Conservation (phyloP, 2,113 vertebrate genomes). For the Xiphophorus hellerii region DNA sequence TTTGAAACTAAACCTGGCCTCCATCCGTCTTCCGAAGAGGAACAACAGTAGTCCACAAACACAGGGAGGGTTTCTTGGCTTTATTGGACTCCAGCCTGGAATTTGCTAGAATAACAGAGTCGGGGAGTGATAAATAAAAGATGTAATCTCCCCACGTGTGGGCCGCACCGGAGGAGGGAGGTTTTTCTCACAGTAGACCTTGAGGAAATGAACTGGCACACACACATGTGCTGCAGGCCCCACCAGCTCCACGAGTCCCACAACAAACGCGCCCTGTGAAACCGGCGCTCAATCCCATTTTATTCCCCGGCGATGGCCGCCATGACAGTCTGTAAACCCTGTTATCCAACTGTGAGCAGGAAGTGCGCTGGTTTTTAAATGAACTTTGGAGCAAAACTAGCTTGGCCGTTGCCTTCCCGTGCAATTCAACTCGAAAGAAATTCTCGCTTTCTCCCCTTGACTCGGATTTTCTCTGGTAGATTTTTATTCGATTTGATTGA, state of each 20-base stretch:
- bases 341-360: conserved; percentile 18
- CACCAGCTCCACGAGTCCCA: conserved; percentile 34
- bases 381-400: neutral
- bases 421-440: too few species aligned
- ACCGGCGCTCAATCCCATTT: conserved; percentile 20
- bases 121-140: conserved; percentile 96
- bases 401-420: too few species aligned
- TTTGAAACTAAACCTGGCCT: conserved; percentile 36
- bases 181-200: conserved; percentile 75
- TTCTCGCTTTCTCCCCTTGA: too few species aligned
- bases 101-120: conserved; percentile 96
- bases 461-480: too few species aligned
- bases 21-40: conserved; percentile 44
- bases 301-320: neutral
- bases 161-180: conserved; percentile 57
- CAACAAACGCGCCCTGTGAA: conserved; percentile 46
- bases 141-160: conserved; percentile 87
- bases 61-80: conserved; percentile 81
- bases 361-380: neutral
- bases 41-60: conserved; percentile 35
- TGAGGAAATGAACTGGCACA: conserved; percentile 78
- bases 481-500: too few species aligned
- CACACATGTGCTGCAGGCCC: conserved; percentile 22
- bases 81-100: conserved; percentile 90
- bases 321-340: neutral